Conservation (phyloP, 1,140 invertebrate genomes). For the Pomacea maculata region DNA sequence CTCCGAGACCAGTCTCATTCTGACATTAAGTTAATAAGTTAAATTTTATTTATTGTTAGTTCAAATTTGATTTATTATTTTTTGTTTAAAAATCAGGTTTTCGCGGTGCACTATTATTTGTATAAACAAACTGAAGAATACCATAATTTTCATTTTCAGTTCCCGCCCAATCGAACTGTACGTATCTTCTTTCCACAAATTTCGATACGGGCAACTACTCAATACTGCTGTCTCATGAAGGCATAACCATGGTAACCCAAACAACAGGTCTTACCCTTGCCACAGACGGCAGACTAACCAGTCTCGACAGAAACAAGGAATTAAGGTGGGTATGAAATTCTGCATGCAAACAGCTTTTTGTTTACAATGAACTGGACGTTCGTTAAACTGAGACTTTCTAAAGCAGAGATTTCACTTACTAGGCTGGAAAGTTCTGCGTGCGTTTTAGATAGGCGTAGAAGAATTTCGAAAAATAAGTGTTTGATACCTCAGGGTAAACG, state of each 20-base stretch:
- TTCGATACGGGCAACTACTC: slow-evolving; percentile 9
- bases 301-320: background rate
- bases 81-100: background rate
- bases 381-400: too few relatives aligned
- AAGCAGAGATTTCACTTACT: too few relatives aligned
- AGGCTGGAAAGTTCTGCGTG: background rate
- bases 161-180: background rate
- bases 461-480: background rate
- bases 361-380: too few relatives aligned
- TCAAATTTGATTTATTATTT: background rate
- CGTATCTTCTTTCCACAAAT: slow-evolving; percentile 14
- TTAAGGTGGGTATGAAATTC: background rate
- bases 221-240: background rate
- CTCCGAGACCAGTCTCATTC: too few relatives aligned
- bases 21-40: background rate
- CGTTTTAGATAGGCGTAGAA: background rate
- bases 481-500: background rate
- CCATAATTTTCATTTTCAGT: background rate
- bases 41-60: background rate
- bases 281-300: slow-evolving; percentile 2
- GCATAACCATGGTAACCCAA: background rate
- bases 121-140: too few relatives aligned
- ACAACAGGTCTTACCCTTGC: background rate
- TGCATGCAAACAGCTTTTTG: too few relatives aligned
- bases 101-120: too few relatives aligned